phyloP scores from a whole-genome alignment of 2,113 vertebrate genomes.

The Hippocampus mohnikei region DNA sequence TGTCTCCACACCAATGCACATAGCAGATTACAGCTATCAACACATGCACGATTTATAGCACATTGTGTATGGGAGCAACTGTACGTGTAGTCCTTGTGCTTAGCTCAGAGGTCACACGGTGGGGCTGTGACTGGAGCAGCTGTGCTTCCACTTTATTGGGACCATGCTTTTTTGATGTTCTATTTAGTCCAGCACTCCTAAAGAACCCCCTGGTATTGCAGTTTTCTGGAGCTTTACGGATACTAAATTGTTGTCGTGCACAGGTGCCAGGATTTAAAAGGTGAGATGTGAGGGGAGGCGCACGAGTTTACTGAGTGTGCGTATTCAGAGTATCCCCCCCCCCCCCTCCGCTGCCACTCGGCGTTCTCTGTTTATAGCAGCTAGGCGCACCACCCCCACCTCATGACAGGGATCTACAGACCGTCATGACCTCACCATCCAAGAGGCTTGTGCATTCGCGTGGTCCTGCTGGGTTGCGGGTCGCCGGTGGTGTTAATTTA shows the following conservation, averaged over 20 bases:
- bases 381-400: slow-evolving; percentile 28
- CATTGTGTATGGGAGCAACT: slow-evolving; percentile 28
- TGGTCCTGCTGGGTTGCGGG: slow-evolving; percentile 29
- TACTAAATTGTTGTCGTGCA: slow-evolving; percentile 7
- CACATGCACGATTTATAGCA: slow-evolving; percentile 48
- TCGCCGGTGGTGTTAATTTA: slow-evolving; percentile 57
- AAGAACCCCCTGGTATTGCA: slow-evolving; percentile 13
- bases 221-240: slow-evolving; percentile 10
- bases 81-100: slow-evolving; percentile 22
- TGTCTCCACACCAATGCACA: slow-evolving; percentile 21
- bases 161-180: slow-evolving; percentile 19
- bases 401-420: slow-evolving; percentile 55
- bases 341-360: slow-evolving; percentile 20
- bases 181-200: slow-evolving; percentile 1
- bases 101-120: slow-evolving; percentile 32
- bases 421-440: slow-evolving; percentile 68
- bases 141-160: slow-evolving; percentile 36
- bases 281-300: slow-evolving; percentile 22
- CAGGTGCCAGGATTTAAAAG: slow-evolving; percentile 24
- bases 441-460: slow-evolving; percentile 62
- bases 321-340: slow-evolving; percentile 42
- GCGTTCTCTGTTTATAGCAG: slow-evolving; percentile 66
- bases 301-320: slow-evolving; percentile 45
- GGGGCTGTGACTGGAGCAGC: slow-evolving; percentile 27
- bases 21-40: slow-evolving; percentile 42